These are phyloP conservation scores for Notiomystis cincta DNA, from an alignment of 2,113 vertebrate genomes.

Conservation along the genomic window DNA sequence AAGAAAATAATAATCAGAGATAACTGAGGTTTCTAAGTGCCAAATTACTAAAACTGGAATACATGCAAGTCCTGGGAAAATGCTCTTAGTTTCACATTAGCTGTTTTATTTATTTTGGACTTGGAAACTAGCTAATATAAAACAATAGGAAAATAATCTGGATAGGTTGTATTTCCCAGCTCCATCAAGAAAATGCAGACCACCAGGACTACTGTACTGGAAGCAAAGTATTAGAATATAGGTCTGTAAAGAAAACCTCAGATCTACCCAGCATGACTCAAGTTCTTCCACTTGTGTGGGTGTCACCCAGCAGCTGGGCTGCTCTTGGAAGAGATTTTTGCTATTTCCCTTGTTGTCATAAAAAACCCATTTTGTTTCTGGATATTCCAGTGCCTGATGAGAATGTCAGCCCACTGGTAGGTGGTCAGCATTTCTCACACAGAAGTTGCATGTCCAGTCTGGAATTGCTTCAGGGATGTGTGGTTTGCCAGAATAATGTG, in stretches of 20 bases:
- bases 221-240: slow-evolving; percentile 11
- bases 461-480: not conserved
- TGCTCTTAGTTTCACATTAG: slow-evolving; percentile 33
- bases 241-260: not conserved
- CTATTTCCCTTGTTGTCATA: slow-evolving; percentile 4
- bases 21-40: slow-evolving; percentile 3
- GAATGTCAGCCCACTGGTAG: not conserved
- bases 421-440: slow-evolving; percentile 3
- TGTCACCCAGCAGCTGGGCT: slow-evolving; percentile 10
- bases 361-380: not conserved
- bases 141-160: slow-evolving; percentile 46
- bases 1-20: slow-evolving; percentile 25
- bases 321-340: slow-evolving; percentile 10
- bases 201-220: slow-evolving; percentile 38
- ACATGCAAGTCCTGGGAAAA: slow-evolving; percentile 20
- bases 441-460: not conserved
- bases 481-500: not conserved
- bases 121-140: slow-evolving; percentile 28
- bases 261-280: not conserved
- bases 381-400: not conserved
- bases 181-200: slow-evolving; percentile 24
- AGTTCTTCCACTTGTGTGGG: slow-evolving; percentile 38
- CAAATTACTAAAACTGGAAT: slow-evolving; percentile 37
- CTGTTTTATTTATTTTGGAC: slow-evolving; percentile 63
- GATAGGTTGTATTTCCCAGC: slow-evolving; percentile 35